Percentiles rank a stretch among this genome's conserved stretches.
Conservation (phyloP, 2,888 invertebrate genomes). For the Caradrina clavipalpis region DNA sequence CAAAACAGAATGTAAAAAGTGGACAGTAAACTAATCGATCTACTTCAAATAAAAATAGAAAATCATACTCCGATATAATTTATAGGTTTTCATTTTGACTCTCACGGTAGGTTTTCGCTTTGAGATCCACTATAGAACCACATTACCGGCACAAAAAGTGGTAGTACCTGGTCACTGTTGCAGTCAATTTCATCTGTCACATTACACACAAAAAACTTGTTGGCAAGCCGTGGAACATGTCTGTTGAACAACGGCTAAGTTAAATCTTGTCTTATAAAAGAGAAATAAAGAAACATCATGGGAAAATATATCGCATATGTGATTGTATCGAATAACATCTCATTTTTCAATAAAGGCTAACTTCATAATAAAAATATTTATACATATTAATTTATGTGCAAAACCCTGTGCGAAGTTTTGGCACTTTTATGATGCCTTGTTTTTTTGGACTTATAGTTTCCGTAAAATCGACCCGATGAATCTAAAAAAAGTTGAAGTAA, state of each 20-base stretch:
- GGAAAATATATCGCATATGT: slow-evolving; percentile 39
- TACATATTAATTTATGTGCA: slow-evolving; percentile 3
- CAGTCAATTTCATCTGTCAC: slow-evolving; percentile 60
- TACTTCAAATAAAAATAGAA: slow-evolving; percentile 49
- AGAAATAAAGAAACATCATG: slow-evolving; percentile 54
- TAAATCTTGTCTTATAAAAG: slow-evolving; percentile 55
- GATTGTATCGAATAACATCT: slow-evolving; percentile 34
- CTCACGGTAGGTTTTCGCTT: slow-evolving; percentile 58
- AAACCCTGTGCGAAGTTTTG: not conserved
- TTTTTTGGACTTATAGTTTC: not conserved
- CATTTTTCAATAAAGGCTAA: slow-evolving; percentile 13
- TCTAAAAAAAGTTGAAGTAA: not conserved
- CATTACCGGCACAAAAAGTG: slow-evolving; percentile 52
- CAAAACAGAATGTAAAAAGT: not conserved
- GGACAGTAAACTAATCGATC: slow-evolving; percentile 19
- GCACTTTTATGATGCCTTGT: not conserved
- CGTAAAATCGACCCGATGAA: not conserved
- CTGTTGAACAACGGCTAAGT: slow-evolving; percentile 45
- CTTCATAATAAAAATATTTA: not conserved
- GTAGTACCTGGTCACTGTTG: slow-evolving; percentile 39
- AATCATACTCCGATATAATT: slow-evolving; percentile 39
- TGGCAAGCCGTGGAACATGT: slow-evolving; percentile 48
- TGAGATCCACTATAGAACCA: slow-evolving; percentile 41
- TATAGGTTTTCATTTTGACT: slow-evolving; percentile 46
- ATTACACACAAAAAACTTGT: slow-evolving; percentile 56